Evolutionary conservation across 2,888 invertebrate species (phyloP), one percentile per base, ranked within the genome.

Genomic region (Agonopterix heracliana): DNA sequence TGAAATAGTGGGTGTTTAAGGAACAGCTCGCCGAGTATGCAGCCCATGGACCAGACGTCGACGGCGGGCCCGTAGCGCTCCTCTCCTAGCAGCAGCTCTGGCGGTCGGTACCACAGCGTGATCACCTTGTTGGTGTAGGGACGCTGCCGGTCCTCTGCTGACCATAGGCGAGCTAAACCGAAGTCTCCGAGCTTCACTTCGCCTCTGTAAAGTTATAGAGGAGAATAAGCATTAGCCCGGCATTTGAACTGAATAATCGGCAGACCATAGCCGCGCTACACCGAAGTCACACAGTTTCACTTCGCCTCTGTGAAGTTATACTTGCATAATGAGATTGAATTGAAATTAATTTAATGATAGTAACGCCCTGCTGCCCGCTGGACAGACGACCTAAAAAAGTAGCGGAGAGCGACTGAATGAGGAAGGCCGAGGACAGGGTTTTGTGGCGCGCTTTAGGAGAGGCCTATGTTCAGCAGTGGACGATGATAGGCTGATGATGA

Each of bases 171-270:
- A 0, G 99, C 99, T 58, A 99, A 90, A 64, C 99, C 99, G 82
- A 99, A 98, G 89, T 99, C 99, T 7, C 98, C 99, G 53, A 99
- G 89, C 78, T 99, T 99, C n/a, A 99, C 97, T 89, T 99, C 97
- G 40, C 99, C 99, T 77, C 98, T 98, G 76, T 0, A 53, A 51
- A 44, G 26, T 26, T 5, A 26, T 26, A 26, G 26, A 26, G 26
- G 7, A 26, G 17, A 3, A 3, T 2, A 17, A 17, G 17, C 17
- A 2, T 2, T 17, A 2, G 17, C 2, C 26, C 5, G 12, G 11
- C 11, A 3, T n/a, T 42, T 80, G 91, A 69, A 95, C 94, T 48
- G 96, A 92, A 80, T 99, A 98, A 69, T 98, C 98, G 0, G 98
- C 96, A 71, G 96, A 96, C 89, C 97, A 99, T 17, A 98, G 90